Evolutionary conservation across 2,113 vertebrate genomes (phyloP), one percentile per base, ranked within the genome.

Genomic region (Choloepus hoffmanni): DNA sequence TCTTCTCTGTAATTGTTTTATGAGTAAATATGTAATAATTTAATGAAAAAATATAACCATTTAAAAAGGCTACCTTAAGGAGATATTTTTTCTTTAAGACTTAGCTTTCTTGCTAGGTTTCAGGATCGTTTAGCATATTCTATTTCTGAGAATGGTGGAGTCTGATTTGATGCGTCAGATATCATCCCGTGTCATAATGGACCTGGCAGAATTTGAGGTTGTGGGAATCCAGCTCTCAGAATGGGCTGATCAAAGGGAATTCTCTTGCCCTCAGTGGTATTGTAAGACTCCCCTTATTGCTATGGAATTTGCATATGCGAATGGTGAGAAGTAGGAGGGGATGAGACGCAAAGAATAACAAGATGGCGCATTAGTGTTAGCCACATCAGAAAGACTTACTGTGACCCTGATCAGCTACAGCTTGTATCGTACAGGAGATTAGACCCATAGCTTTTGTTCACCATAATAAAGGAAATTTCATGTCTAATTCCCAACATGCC

Each of bases 401-500:
- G 91, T 89, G 89, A 70, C 96, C 95, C 85, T 89, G 77, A 65
- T 96, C 97, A 90, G 93, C 70, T 6, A 85, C 88, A 65, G 90
- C 97, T 48, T 58, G 13, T 92, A 90, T 94, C 90, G 79, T 5
- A 95, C 45, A 72, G 85, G 95, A 96, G 97, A 97, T 97, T 70
- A 97, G 90, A 82, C 14, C 8, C 36, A 19, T 0, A 19, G 55
- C 73, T 89, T 92, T 94, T 97, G 89, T 96, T 97, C 95, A 94
- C 85, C 74, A 70, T 95, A 95, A 91, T 94, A 93, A 96, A 91
- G 95, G 77, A 73, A 91, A 33, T 91, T 98, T 95, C 91, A n/a
- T 62, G 85, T 96, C 91, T 97, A 95, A 95, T 97, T 98, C 96
- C 95, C 48, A 96, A 33, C 95, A 70, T 94, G 77, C 58, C n/a